Percentiles rank a stretch among this genome's conserved stretches.
Conservation (phyloP, 2,113 vertebrate genomes). For the Actenoides hombroni region DNA sequence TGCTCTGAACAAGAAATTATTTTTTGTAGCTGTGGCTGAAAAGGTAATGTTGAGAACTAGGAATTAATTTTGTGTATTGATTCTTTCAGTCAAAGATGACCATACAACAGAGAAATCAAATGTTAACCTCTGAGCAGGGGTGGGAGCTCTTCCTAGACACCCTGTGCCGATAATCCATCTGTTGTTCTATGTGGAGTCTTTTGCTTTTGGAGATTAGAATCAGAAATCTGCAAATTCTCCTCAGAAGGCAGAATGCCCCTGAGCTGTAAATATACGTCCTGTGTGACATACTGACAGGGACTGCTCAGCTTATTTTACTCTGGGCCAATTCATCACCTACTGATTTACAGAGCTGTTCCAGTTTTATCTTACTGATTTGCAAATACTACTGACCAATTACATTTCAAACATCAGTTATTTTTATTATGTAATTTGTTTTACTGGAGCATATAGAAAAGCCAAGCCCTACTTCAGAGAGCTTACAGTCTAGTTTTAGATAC, state of each 20-base stretch:
- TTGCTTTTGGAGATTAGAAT: slow-evolving; percentile 9
- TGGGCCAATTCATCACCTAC: background rate
- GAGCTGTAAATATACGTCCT: background rate
- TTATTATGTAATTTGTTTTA: slow-evolving; percentile 51
- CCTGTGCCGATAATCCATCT: background rate
- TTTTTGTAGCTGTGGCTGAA: background rate
- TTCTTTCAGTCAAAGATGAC: background rate
- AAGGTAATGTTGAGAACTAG: background rate
- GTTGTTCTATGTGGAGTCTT: background rate
- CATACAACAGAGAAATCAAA: background rate
- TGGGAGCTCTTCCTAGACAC: background rate
- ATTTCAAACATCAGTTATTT: slow-evolving; percentile 61
- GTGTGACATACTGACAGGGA: slow-evolving; percentile 5
- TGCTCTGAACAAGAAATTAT: background rate
- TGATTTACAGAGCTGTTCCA: slow-evolving; percentile 44
- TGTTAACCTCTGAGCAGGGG: background rate
- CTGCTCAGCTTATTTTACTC: background rate
- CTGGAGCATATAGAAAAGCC: background rate
- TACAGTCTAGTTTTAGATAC: background rate
- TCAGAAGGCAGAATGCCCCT: background rate
- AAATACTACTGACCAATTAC: slow-evolving; percentile 59
- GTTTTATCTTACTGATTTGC: slow-evolving; percentile 56
- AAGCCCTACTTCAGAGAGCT: background rate
- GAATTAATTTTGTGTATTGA: background rate
- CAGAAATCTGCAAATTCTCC: background rate